Conservation (phyloP, 2,888 invertebrate genomes). For the Leucoptera coffeella region DNA sequence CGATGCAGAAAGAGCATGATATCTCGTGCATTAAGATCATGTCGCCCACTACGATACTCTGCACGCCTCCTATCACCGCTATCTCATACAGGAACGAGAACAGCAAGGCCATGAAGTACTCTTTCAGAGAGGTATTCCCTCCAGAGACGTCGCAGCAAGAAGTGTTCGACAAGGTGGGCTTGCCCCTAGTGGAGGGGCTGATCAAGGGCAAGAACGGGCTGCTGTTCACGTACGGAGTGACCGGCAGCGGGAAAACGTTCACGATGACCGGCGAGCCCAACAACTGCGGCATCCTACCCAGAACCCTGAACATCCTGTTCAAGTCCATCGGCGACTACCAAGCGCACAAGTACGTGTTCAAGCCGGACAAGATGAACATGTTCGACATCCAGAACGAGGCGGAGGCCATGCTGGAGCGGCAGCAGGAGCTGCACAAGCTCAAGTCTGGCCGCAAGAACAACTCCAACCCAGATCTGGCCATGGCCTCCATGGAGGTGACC, state of each 20-base stretch:
- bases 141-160: slow-evolving; percentile 73
- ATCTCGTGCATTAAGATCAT: slow-evolving; percentile 63
- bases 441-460: slow-evolving; percentile 46
- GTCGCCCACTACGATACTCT: slow-evolving; percentile 60
- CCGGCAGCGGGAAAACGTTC: slow-evolving; percentile 94
- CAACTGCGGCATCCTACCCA: slow-evolving; percentile 81
- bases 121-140: slow-evolving; percentile 82
- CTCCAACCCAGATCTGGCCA: slow-evolving; percentile 57
- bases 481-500: slow-evolving; percentile 50
- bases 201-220: slow-evolving; percentile 87
- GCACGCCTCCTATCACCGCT: slow-evolving; percentile 61
- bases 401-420: slow-evolving; percentile 78
- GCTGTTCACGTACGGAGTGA: slow-evolving; percentile 95
- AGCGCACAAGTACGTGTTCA: slow-evolving; percentile 85
- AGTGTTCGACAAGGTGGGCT: slow-evolving; percentile 75
- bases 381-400: slow-evolving; percentile 86
- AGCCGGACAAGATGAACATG: slow-evolving; percentile 89
- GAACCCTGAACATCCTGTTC: slow-evolving; percentile 87
- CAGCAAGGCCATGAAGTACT: slow-evolving; percentile 66
- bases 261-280: slow-evolving; percentile 82
- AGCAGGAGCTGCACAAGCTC: slow-evolving; percentile 48
- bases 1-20: slow-evolving; percentile 64
- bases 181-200: slow-evolving; percentile 81
- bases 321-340: slow-evolving; percentile 81
- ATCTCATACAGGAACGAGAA: slow-evolving; percentile 52